phyloP scores from a whole-genome alignment of 1,140 invertebrate genomes.

The Venturia canescens region DNA sequence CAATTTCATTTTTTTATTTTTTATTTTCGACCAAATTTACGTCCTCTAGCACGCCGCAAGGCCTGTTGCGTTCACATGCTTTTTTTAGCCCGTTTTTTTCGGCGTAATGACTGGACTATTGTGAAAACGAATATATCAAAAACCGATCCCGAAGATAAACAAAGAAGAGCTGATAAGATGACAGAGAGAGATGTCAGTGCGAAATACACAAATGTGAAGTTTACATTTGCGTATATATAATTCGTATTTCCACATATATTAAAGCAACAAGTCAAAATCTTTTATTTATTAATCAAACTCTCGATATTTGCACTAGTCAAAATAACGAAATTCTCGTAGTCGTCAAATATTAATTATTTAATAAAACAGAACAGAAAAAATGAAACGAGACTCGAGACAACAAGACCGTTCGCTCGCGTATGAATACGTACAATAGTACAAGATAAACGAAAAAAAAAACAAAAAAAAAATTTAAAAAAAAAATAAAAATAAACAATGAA shows the following conservation, averaged over 20 bases:
- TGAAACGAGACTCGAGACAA: neutral
- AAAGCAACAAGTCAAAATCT: neutral
- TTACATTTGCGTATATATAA: no score
- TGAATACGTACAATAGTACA: constrained; percentile 72
- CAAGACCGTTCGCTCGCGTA: constrained; percentile 62
- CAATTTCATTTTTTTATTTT: no score
- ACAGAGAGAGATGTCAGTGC: constrained; percentile 4
- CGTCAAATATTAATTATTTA: neutral
- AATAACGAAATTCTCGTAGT: neutral
- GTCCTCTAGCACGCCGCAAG: no score
- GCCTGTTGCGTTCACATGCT: no score
- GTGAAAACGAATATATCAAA: constrained; percentile 43
- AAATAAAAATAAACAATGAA: neutral
- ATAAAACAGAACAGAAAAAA: neutral
- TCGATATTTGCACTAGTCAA: constrained; percentile 1
- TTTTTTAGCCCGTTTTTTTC: no score
- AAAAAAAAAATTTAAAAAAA: neutral
- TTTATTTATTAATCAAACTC: constrained; percentile 11
- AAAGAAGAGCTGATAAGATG: neutral
- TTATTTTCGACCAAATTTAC: no score
- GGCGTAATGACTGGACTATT: no score
- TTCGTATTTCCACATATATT: no score
- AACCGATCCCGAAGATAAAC: constrained; percentile 18
- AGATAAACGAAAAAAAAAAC: constrained; percentile 60
- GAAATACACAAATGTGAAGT: no score